These are phyloP conservation scores for Saccostrea echinata DNA, from an alignment of 1,140 invertebrate species.

Conservation along the genomic window DNA sequence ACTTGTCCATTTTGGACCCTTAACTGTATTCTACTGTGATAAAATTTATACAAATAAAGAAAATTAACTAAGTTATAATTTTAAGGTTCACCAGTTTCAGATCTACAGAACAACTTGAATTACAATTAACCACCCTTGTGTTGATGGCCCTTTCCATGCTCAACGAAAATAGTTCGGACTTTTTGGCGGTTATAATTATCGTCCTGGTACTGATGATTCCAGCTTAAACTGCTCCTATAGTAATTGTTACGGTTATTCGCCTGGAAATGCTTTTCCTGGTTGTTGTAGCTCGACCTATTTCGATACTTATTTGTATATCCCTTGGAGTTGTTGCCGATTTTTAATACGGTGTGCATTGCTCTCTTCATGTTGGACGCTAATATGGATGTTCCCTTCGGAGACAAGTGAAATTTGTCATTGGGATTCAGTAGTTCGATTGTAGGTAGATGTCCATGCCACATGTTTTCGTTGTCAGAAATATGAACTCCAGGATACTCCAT, in stretches of 20 bases:
- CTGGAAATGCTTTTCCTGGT: neutral
- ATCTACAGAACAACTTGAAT: neutral
- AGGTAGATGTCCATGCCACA: neutral
- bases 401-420: constrained; percentile 1
- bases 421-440: neutral
- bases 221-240: neutral
- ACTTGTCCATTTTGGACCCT: neutral
- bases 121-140: neutral
- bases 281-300: too few relatives aligned
- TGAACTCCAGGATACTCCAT: neutral
- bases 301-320: neutral
- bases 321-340: neutral
- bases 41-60: neutral
- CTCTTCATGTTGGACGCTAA: constrained; percentile 16
- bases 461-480: neutral
- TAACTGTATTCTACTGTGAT: neutral
- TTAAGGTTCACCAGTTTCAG: neutral
- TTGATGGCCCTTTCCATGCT: neutral
- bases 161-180: neutral
- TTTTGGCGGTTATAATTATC: neutral
- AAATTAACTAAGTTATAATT: constrained; percentile 13
- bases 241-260: neutral
- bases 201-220: neutral
- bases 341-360: constrained; percentile 5
- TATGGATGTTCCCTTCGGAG: neutral